Evolutionary conservation across 2,888 invertebrate species (phyloP).

Genomic region (Invenusta paracnida): DNA sequence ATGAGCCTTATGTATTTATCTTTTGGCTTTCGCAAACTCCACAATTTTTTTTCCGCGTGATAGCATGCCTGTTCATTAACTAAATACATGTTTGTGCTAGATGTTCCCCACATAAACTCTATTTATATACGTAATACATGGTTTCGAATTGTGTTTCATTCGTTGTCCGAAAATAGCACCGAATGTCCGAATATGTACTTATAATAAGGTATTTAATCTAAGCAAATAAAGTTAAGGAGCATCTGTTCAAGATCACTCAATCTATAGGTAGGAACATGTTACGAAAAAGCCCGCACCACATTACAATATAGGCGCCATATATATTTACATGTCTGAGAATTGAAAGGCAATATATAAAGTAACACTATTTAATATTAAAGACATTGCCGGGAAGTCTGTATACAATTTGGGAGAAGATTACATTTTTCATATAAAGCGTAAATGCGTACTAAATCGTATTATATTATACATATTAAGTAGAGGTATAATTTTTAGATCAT

Average conservation of each 20-base stretch:
- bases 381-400: slow-evolving; percentile 29
- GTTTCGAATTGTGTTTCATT: not conserved
- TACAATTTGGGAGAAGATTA: not conserved
- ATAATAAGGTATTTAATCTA: not conserved
- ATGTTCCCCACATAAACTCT: not conserved
- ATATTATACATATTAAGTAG: no score
- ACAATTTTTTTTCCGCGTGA: not conserved
- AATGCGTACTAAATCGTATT: no score
- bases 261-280: no score
- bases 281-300: no score
- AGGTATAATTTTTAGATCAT: no score
- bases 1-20: no score
- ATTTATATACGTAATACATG: slow-evolving; percentile 17
- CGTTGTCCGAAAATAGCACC: not conserved
- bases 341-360: not conserved
- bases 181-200: slow-evolving; percentile 23
- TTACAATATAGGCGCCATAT: not conserved
- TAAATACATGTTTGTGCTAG: not conserved
- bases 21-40: slow-evolving; percentile 14
- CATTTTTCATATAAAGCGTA: not conserved
- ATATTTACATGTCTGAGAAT: slow-evolving; percentile 13
- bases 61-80: slow-evolving; percentile 12
- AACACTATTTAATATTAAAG: slow-evolving; percentile 21
- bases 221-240: not conserved
- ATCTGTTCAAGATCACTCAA: not conserved